A percentile compares a stretch with the other conserved stretches of the same genome.
These are phyloP conservation scores for Hecatera dysodea DNA, from an alignment of 2,888 invertebrate species.

Conservation along the genomic window DNA sequence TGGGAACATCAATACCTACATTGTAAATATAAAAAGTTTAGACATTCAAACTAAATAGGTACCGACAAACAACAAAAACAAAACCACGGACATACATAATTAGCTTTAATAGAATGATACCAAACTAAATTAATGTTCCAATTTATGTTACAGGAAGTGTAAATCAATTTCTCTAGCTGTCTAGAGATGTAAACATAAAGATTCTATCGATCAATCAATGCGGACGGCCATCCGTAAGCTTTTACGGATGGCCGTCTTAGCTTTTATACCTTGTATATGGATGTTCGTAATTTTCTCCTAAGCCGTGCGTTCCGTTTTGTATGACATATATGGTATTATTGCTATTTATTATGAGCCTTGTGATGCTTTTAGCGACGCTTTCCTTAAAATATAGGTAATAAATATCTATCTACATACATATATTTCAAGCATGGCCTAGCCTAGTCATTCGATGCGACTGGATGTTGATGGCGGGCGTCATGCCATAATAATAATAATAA, in stretches of 20 bases:
- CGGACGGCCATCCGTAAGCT: conserved; percentile 40
- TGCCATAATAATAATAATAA: too few species aligned
- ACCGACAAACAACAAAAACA: neutral
- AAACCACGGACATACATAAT: neutral
- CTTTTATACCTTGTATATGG: conserved; percentile 36
- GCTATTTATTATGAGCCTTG: conserved; percentile 15
- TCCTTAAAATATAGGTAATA: neutral
- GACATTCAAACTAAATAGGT: neutral
- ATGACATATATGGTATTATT: conserved; percentile 40
- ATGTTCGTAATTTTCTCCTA: conserved; percentile 41
- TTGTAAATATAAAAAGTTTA: too few species aligned
- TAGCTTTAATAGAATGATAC: neutral
- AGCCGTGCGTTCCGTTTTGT: conserved; percentile 27
- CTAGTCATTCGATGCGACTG: too few species aligned
- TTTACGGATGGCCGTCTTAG: neutral
- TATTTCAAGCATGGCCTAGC: too few species aligned
- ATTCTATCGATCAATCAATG: conserved; percentile 44
- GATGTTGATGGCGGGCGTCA: too few species aligned
- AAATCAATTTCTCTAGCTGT: conserved; percentile 53
- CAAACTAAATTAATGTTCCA: conserved; percentile 17
- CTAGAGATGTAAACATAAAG: conserved; percentile 34
- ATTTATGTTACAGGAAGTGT: conserved; percentile 50
- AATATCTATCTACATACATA: too few species aligned
- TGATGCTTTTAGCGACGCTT: conserved; percentile 7
- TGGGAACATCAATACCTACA: too few species aligned